Evolutionary conservation across 92 coral and sea anemone species (phyloP).

Genomic region (Metridium senile): DNA sequence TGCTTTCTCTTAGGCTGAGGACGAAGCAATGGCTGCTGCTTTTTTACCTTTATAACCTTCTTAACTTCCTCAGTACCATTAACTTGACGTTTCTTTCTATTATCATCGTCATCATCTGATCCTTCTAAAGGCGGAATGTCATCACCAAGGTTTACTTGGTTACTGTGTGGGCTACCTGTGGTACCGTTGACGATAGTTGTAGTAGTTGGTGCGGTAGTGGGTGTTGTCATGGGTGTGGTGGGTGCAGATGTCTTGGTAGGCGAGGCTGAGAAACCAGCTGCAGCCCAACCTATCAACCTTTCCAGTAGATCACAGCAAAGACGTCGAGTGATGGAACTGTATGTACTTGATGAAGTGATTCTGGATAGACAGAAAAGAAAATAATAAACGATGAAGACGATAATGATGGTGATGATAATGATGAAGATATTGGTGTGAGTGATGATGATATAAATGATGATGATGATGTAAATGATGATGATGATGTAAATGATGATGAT

Average conservation of each 20-base stretch:
- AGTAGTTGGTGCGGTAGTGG: constrained; percentile 20
- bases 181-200: constrained; percentile 30
- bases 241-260: constrained; percentile 32
- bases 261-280: constrained; percentile 27
- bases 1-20: background rate
- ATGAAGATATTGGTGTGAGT: too few species aligned
- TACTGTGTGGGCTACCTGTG: constrained; percentile 4
- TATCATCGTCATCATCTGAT: constrained; percentile 38
- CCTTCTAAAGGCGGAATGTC: constrained; percentile 67
- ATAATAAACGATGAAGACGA: too few species aligned
- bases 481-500: too few species aligned
- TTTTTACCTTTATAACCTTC: background rate
- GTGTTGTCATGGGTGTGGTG: constrained; percentile 12
- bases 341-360: constrained; percentile 23
- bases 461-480: too few species aligned
- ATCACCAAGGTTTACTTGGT: constrained; percentile 7
- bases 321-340: constrained; percentile 75
- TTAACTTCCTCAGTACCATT: too few species aligned
- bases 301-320: constrained; percentile 77
- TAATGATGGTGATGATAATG: too few species aligned
- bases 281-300: constrained; percentile 82
- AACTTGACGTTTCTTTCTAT: background rate
- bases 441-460: too few species aligned
- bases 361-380: constrained; percentile 27
- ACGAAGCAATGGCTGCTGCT: background rate